phyloP scores from a whole-genome alignment of 2,888 invertebrate species.

The Corbicula japonica region DNA sequence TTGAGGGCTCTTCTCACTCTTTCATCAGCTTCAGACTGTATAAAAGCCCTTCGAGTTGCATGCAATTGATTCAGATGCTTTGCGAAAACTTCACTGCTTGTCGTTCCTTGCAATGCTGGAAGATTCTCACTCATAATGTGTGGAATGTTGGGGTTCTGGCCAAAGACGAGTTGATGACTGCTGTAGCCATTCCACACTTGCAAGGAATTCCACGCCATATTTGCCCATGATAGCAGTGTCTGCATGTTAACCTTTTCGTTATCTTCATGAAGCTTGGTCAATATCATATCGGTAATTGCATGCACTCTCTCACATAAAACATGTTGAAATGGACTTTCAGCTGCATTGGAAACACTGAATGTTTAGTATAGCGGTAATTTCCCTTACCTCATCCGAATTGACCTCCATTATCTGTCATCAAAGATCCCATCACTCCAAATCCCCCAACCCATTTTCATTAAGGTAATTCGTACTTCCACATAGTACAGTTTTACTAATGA shows the following conservation, averaged over 20 bases:
- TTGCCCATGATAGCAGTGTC: conserved; percentile 22
- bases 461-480: no score
- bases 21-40: no score
- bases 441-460: conserved; percentile 43
- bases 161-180: conserved; percentile 22
- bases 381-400: no score
- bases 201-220: conserved; percentile 22
- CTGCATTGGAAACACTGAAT: conserved; percentile 12
- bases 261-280: conserved; percentile 34
- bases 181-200: no score
- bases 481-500: no score
- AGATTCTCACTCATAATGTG: conserved; percentile 24
- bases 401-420: conserved; percentile 55
- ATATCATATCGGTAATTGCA: conserved; percentile 54
- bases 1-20: no score
- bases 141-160: conserved; percentile 36
- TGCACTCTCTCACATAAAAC: no score
- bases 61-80: no score
- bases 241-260: no score
- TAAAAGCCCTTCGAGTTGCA: no score
- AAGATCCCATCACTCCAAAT: conserved; percentile 46
- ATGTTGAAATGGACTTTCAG: conserved; percentile 34
- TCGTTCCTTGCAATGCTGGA: no score
- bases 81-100: no score
- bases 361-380: conserved; percentile 31